These are phyloP conservation scores for Argyresthia goedartella DNA, from an alignment of 2,888 invertebrate genomes.

Conservation along the genomic window DNA sequence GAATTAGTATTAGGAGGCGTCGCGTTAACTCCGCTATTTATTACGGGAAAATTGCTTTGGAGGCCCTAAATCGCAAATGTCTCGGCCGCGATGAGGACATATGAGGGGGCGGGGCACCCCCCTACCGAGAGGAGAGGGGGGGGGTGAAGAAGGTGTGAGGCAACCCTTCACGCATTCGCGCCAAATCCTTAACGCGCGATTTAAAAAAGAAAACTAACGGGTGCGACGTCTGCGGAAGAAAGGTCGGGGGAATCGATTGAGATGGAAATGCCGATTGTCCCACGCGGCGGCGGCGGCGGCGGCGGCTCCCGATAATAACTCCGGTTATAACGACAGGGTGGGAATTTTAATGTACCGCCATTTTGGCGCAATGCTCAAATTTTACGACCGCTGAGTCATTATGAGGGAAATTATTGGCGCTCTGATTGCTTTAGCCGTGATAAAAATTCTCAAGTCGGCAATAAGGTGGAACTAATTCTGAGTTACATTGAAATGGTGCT, in stretches of 20 bases:
- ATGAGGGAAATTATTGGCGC: constrained; percentile 71
- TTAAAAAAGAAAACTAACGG: constrained; percentile 70
- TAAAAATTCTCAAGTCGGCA: constrained; percentile 69
- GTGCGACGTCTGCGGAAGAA: constrained; percentile 17
- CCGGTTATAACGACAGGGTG: constrained; percentile 68
- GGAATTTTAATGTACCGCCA: constrained; percentile 71
- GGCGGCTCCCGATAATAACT: constrained; percentile 47
- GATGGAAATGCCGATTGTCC: constrained; percentile 67
- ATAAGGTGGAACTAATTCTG: constrained; percentile 69
- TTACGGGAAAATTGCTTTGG: constrained; percentile 32
- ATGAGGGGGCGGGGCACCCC: constrained; percentile 38
- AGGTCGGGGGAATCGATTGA: constrained; percentile 37
- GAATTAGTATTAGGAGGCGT: constrained; percentile 24
- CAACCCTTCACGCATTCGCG: constrained; percentile 66
- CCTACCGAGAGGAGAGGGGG: not conserved
- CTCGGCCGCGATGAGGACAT: constrained; percentile 40
- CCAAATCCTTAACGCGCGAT: constrained; percentile 69
- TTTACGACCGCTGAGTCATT: constrained; percentile 67
- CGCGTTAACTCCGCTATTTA: constrained; percentile 26
- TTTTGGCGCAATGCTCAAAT: constrained; percentile 71
- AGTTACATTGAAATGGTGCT: constrained; percentile 48
- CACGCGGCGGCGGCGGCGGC: constrained; percentile 21
- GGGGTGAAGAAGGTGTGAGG: constrained; percentile 25
- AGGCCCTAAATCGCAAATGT: constrained; percentile 21
- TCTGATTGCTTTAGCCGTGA: constrained; percentile 69